phyloP scores from a whole-genome alignment of 2,888 invertebrate genomes.

The Labia minor region DNA sequence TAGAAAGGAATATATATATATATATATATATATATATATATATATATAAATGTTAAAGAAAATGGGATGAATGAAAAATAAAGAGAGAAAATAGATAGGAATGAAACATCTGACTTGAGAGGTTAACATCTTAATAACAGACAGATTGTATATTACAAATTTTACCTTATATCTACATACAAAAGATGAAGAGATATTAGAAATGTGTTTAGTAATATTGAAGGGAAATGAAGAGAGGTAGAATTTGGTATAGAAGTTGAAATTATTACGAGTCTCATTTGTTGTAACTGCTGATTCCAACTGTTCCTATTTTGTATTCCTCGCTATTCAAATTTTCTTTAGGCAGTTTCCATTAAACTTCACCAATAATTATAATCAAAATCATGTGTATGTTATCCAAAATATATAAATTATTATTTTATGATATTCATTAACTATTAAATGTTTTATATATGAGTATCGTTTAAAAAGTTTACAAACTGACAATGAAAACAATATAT shows the following conservation, averaged over 20 bases:
- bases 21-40: too few species aligned
- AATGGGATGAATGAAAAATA: background rate
- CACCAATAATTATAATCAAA: background rate
- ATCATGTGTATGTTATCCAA: too few species aligned
- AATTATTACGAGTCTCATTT: conserved; percentile 8
- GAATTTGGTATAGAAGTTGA: background rate
- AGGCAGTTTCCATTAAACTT: background rate
- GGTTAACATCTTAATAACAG: background rate
- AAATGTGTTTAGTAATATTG: background rate
- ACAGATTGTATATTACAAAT: background rate
- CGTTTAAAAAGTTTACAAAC: too few species aligned
- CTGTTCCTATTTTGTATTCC: background rate
- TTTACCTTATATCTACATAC: background rate
- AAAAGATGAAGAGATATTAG: background rate
- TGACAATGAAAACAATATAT: too few species aligned
- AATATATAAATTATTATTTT: too few species aligned
- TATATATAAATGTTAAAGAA: too few species aligned
- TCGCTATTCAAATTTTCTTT: background rate
- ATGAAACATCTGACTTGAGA: background rate
- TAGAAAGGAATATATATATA: too few species aligned
- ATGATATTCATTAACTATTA: too few species aligned
- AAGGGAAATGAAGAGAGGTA: background rate
- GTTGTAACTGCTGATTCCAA: background rate
- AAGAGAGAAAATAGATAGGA: background rate
- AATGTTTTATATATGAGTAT: too few species aligned